Evolutionary conservation across 2,888 invertebrate species (phyloP), one percentile per base, ranked within the genome.

Genomic region (Cabera pusaria): DNA sequence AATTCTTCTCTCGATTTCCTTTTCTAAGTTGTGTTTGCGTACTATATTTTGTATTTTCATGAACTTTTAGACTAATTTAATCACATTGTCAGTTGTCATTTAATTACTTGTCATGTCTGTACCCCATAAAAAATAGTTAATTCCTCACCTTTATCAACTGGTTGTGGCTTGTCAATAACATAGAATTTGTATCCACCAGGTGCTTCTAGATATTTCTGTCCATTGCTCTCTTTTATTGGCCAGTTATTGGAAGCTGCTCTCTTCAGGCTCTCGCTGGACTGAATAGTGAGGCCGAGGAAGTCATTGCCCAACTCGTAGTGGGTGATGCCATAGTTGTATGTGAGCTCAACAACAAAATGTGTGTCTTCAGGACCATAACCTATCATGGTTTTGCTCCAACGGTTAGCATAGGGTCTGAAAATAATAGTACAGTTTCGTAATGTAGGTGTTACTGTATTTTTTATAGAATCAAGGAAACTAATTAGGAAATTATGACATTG

Each of bases 351-450:
- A 0, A 97, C 99, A 88, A 99, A 99, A 81, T 99, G 96, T 32
- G 92, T 91, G 59, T 97, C 95, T 84, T 99, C 99, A 0, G 96
- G 93, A 0, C 99, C 99, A 81, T 98, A 99, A 1, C 99, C 99
- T 24, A 99, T 92, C 99, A 99, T 99, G 0, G 99, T 98, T 88
- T 99, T 99, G 72, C 98, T 98, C 99, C 99, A 99, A 56, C 96
- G 94, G 62, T 97, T 98, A 61, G 96, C 97, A 67, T 98, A 99
- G 0, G 98, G 98, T n/a, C 98, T 98, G 70, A 16, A 86, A 81
- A n/a, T n/a, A n/a, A n/a, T n/a, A n/a, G n/a, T n/a, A n/a, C n/a
- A n/a, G n/a, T n/a, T n/a, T n/a, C n/a, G n/a, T n/a, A n/a, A n/a
- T n/a, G n/a, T n/a, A n/a, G n/a, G n/a, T n/a, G n/a, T n/a, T n/a